These are phyloP conservation scores for Psittacus erithacus DNA, from an alignment of 2,113 vertebrate genomes.

Conservation along the genomic window DNA sequence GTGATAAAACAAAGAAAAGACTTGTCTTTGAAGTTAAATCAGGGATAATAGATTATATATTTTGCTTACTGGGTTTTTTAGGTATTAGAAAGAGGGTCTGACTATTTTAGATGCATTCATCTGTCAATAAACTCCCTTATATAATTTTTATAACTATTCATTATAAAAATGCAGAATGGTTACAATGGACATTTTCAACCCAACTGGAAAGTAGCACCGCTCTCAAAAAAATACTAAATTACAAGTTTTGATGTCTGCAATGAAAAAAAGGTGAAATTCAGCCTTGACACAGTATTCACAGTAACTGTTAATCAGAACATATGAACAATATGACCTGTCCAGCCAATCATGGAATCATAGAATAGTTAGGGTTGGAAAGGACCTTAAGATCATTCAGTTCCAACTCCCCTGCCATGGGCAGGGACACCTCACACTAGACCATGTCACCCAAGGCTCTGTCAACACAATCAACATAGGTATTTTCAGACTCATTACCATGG, in stretches of 20 bases:
- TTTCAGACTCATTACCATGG: neutral
- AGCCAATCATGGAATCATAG: neutral
- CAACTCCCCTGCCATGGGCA: neutral
- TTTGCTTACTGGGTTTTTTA: neutral
- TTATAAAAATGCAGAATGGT: neutral
- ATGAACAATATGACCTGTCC: neutral
- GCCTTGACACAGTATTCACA: neutral
- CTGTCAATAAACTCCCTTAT: neutral
- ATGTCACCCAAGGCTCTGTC: neutral
- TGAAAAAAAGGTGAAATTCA: neutral
- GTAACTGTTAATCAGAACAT: neutral
- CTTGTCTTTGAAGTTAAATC: neutral
- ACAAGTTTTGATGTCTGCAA: neutral
- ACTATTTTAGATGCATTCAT: neutral
- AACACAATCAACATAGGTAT: neutral
- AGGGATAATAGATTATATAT: neutral
- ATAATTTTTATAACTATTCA: neutral
- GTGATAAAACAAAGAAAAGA: neutral
- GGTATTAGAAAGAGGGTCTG: neutral
- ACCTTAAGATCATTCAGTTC: neutral
- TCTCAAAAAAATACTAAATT: neutral
- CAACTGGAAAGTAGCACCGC: neutral
- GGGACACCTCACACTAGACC: neutral
- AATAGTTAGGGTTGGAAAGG: neutral
- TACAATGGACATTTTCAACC: neutral